Evolutionary conservation across 2,797 vertebrate species (phyloP), one percentile per base, ranked within the genome.

Genomic region (Diglossa cyanea): DNA sequence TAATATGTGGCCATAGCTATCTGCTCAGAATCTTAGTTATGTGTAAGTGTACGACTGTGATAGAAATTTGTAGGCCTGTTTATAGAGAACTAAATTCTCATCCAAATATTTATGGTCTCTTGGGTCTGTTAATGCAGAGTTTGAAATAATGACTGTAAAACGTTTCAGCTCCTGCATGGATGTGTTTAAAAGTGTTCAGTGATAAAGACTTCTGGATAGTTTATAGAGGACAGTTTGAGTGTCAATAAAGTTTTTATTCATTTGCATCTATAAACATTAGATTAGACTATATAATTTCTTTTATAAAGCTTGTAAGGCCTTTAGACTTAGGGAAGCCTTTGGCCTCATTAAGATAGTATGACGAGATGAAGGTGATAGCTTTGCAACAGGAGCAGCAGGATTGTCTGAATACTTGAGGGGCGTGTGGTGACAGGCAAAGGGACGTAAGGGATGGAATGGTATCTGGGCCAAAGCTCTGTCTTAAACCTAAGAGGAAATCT

Each of bases 371-470:
- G 24, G n/a, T 42, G 47, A 54, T 50, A 75, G 50, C 9, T 72
- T 60, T 88, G 50, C 48, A 66, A 28, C 16, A 48, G 54, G 17
- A 79, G 39, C 8, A 86, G 42, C 26, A 81, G 19, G 35, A 28
- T 30, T 50, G 17, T 68, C 35, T 74, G 30, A 18, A n/a, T 31
- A n/a, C 3, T 16, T 35, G 11, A 9, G 23, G 20, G 6, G 7
- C 42, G 4, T 30, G 19, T 13, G 14, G 25, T 67, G 53, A 47
- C 17, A 89, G 53, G 24, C 10, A 77, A 70, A 82, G 40, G 7
- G 11, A n/a, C 1, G 1, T 0, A 3, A 71, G 39, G 19, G 40
- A 25, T 61, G 10, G 0, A 5, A 7, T 1, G 1, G 17, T 18
- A 26, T 13, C 48, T 76, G 45, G 21, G 50, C 17, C 25, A 65